Evolutionary conservation across 2,888 invertebrate genomes (phyloP), one percentile per base, ranked within the genome.

Genomic region (Callyntrura guangdongensis): DNA sequence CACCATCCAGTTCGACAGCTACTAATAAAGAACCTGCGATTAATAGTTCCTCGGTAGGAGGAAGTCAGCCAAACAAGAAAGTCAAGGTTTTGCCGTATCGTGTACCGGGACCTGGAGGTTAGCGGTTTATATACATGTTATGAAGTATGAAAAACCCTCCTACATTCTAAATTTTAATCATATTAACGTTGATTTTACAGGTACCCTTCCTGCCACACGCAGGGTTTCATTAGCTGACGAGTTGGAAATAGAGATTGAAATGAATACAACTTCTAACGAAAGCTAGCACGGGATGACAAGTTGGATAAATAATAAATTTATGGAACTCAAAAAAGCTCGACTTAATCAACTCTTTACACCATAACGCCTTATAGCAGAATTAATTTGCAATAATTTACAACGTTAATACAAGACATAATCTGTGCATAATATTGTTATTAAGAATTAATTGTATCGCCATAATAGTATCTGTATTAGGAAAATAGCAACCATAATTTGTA

Each of bases 71-170:
- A 45, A 17, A 17, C 61, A 69, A 74, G n/a, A 84, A 79, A 27
- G 84, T 82, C n/a, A 86, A 89, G 53, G 91, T 83, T 14, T 20
- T 91, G 20, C 92, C 92, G 17, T 91, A 86, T 89, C 84, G 92
- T 17, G 92, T 92, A 61, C 92, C 92, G 2, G 92, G 92, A 20
- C 92, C 92, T 49, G 92, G 92, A 72, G 85, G 88, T 85, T 36
- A 69, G 36, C 1, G 0, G 4, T 64, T 64, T 64, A 25, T n/a
- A n/a, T n/a, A 5, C 22, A 64, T 59, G n/a, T n/a, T n/a, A n/a
- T n/a, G n/a, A n/a, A n/a, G n/a, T n/a, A n/a, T n/a, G n/a, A n/a
- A n/a, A n/a, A n/a, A n/a, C n/a, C n/a, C n/a, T n/a, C n/a, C n/a
- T n/a, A n/a, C n/a, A n/a, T n/a, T n/a, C n/a, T n/a, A n/a, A n/a